Base-by-base conservation (phyloP, 2,113 vertebrate genomes). In the Astur gentilis region DNA sequence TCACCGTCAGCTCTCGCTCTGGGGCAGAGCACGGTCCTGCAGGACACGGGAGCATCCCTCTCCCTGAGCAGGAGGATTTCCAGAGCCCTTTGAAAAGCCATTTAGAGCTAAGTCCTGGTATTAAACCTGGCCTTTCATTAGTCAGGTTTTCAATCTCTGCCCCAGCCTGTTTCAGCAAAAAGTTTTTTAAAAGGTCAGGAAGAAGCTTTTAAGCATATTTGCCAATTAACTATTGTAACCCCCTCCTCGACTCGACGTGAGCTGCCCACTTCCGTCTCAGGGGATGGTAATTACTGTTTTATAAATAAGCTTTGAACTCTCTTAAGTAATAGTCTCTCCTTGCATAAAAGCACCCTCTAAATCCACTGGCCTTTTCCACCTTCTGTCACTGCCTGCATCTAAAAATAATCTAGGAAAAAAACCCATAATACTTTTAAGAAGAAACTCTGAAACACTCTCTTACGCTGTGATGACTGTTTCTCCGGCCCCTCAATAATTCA, bases 261-360 rank as follows among this genome's bases (percentile, higher is more conserved):
- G 69, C 90, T 47, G 77, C 94, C 91, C 44, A 7, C 85, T 96
- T 75, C 96, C 79, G 1, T 84, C 95, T 49, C 91, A 3, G 45
- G 87, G 90, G 88, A 90, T 10, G 47, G 93, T 84, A 95, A 95
- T 97, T 94, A 95, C 93, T 93, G 89, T 83, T 93, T 95, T 54
- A 87, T 93, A 96, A 96, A 94, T 82, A 94, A 94, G 90, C 91
- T 95, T 91, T 95, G 96, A 96, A 95, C 78, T 87, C 90, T 10
- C 44, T n/a, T 64, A 93, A 96, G 92, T 89, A 93, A 95, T 89
- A 91, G 92, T 42, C 69, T 94, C 93, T 66, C 64, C 94, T 76
- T 84, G 78, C 86, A 67, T 91, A 89, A 95, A 93, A 81, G 83
- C 83, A 85, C 80, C 75, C 71, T 85, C 49, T 91, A 95, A 96